Conservation (phyloP, 2,797 vertebrate genomes). For the Halcyon smyrnensis region DNA sequence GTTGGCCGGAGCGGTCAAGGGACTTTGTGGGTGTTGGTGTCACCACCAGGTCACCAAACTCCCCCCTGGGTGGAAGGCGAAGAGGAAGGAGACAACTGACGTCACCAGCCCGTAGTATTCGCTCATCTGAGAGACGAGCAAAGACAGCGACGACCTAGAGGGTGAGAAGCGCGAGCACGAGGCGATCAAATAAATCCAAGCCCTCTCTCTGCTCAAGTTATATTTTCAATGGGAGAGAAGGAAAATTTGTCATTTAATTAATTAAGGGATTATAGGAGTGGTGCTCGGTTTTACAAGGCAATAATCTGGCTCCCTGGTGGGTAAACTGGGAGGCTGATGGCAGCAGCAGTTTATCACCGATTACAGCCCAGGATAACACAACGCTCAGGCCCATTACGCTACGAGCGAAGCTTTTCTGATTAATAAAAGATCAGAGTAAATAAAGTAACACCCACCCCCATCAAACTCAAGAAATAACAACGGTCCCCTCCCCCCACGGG, state of each 20-base stretch:
- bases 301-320: constrained; percentile 81
- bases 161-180: no score
- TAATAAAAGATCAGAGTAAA: neutral
- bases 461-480: neutral
- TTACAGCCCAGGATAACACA: constrained; percentile 80
- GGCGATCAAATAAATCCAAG: constrained; percentile 66
- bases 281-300: constrained; percentile 83
- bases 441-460: neutral
- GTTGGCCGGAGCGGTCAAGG: rapidly evolving
- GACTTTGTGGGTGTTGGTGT: neutral
- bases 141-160: no score
- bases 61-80: no score
- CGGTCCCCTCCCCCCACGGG: neutral
- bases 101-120: neutral
- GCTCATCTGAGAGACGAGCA: no score
- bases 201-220: constrained; percentile 56
- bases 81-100: neutral
- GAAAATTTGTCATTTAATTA: constrained; percentile 84
- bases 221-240: constrained; percentile 80
- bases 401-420: neutral
- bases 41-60: neutral
- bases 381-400: neutral
- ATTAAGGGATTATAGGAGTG: constrained; percentile 83
- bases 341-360: constrained; percentile 78
- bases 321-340: constrained; percentile 77